A percentile compares a stretch with the other conserved stretches of the same genome.
phyloP scores from a whole-genome alignment of 2,113 vertebrate species.

The Centropus unirufus region DNA sequence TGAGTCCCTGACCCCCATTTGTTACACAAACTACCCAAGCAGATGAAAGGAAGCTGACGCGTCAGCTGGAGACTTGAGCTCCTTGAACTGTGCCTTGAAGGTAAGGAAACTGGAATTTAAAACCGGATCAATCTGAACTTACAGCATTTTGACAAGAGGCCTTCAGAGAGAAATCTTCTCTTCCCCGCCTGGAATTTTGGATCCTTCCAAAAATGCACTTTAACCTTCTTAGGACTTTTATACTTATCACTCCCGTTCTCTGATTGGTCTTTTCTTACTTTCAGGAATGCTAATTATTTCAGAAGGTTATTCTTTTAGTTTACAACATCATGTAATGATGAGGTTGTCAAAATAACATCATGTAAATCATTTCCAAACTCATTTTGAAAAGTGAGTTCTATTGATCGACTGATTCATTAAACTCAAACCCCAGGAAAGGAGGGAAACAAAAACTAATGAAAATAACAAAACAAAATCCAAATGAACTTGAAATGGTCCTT shows the following conservation, averaged over 20 bases:
- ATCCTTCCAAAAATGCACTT: neutral
- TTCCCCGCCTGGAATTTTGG: neutral
- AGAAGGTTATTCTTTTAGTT: neutral
- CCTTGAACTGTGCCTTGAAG: neutral
- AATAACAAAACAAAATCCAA: neutral
- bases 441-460: neutral
- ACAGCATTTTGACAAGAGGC: slow-evolving; percentile 8
- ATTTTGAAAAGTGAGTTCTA: neutral
- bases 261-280: neutral
- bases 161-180: slow-evolving; percentile 30
- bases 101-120: slow-evolving; percentile 15
- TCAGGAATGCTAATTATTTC: neutral
- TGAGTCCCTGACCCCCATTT: neutral
- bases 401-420: neutral
- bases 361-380: neutral
- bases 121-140: neutral
- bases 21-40: neutral
- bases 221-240: neutral
- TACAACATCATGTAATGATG: neutral
- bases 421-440: neutral
- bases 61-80: neutral
- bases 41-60: neutral
- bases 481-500: neutral
- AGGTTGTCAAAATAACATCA: neutral
- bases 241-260: neutral